Base-by-base conservation (phyloP, 2,888 invertebrate species). In the Melieria omissa region DNA sequence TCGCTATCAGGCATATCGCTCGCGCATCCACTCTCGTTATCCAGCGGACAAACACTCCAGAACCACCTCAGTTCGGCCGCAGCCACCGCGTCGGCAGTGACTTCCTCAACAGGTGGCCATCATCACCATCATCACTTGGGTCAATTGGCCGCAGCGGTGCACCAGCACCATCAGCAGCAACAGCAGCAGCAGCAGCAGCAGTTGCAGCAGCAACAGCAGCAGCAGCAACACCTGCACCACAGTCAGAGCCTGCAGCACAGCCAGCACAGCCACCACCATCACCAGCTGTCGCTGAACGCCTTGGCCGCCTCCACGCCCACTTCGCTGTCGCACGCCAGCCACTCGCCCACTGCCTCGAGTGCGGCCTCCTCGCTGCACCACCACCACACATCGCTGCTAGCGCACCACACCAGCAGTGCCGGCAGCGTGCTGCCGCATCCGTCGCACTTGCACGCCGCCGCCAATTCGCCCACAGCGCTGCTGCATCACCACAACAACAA, bases 1-100 rank as follows among this genome's bases (percentile, higher is more conserved):
- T 85, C 87, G 77, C 82, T 87, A 73, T 85, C 87, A 74, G 87
- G 87, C 78, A 81, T 87, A 81, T 86, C 87, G 79, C 83, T 87
- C 77, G 84, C 87, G 71, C 87, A 87, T 83, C 87, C 87, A 75
- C 80, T 85, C 66, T 82, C 84, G 78, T 82, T 83, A 74, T 81
- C 83, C 72, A 80, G 81, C 68, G 80, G 81, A 71, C 82, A 82
- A 74, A 79, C 79, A 74, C 75, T 86, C 71, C 84, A 86, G 77
- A 83, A 83, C 77, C 87, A 87, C 77, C 80, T 86, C 29, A 76
- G 75, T 74, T 83, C 83, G 73, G 82, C 84, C 75, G 29, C 29
- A 29, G 29, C 29, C 75, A 83, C 83, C 73, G 82, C 81, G n/a
- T 76, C 81, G 58, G 74, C 77, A 14, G 80, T 80, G 46, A 78